Percentiles rank a stretch among this genome's conserved stretches.
Evolutionary conservation across 2,113 vertebrate genomes (phyloP).

Genomic region (Hylia prasina): DNA sequence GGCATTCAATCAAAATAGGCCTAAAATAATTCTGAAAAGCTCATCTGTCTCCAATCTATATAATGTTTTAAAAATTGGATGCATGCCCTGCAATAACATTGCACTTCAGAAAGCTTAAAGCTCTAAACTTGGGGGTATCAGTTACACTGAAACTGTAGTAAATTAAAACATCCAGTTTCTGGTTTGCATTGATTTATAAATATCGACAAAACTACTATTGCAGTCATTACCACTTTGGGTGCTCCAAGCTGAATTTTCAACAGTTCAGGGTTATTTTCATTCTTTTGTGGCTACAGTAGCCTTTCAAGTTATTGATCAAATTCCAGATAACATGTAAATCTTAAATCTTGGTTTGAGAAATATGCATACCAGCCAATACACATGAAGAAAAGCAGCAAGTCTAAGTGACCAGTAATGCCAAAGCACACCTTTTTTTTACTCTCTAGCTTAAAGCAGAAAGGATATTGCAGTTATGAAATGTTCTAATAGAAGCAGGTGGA

Average conservation of each 20-base stretch:
- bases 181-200: slow-evolving; percentile 51
- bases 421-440: background rate
- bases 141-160: slow-evolving; percentile 41
- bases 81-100: slow-evolving; percentile 60
- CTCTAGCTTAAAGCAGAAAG: background rate
- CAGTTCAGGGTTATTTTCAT: slow-evolving; percentile 39
- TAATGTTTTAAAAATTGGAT: slow-evolving; percentile 70
- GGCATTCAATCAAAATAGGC: slow-evolving; percentile 65
- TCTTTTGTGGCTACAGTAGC: slow-evolving; percentile 25
- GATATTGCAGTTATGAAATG: background rate
- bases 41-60: slow-evolving; percentile 74
- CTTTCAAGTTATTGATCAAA: slow-evolving; percentile 41
- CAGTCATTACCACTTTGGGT: slow-evolving; percentile 42
- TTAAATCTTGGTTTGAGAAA: slow-evolving; percentile 32
- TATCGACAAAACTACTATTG: slow-evolving; percentile 46
- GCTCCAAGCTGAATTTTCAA: slow-evolving; percentile 42
- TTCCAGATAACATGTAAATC: slow-evolving; percentile 39
- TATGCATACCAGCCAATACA: background rate
- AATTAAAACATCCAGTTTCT: slow-evolving; percentile 60
- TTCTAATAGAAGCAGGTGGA: slow-evolving; percentile 2
- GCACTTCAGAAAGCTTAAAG: slow-evolving; percentile 53
- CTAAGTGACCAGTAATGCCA: background rate
- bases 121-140: slow-evolving; percentile 47
- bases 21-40: slow-evolving; percentile 66
- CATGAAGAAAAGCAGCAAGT: background rate